Evolutionary conservation across 2,797 vertebrate species (phyloP).

Genomic region (Sebastes oblongus): DNA sequence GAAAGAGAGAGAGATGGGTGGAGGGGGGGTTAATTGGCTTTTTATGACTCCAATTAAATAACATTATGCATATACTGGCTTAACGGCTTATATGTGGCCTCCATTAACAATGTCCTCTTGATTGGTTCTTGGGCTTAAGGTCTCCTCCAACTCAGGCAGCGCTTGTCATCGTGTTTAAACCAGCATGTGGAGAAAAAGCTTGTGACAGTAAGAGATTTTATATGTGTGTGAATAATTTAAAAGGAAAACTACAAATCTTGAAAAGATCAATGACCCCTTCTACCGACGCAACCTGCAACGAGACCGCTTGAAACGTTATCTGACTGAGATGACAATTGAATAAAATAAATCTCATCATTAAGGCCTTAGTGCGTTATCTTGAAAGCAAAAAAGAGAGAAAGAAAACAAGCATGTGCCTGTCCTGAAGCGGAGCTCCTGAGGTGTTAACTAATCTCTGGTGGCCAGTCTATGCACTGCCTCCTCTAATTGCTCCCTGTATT

Average conservation of each 20-base stretch:
- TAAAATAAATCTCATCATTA: slow-evolving; percentile 79
- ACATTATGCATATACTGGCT: slow-evolving; percentile 88
- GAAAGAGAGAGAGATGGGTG: slow-evolving; percentile 28
- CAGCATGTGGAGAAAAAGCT: slow-evolving; percentile 56
- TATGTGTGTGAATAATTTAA: slow-evolving; percentile 66
- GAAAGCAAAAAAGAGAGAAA: slow-evolving; percentile 75
- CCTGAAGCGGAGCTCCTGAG: slow-evolving; percentile 87
- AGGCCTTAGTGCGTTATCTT: slow-evolving; percentile 75
- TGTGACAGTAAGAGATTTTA: slow-evolving; percentile 57
- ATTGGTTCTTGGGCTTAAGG: slow-evolving; percentile 86
- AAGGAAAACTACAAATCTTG: slow-evolving; percentile 57
- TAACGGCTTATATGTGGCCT: slow-evolving; percentile 87
- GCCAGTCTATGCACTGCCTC: slow-evolving; percentile 89
- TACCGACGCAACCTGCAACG: slow-evolving; percentile 42
- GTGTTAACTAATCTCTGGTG: slow-evolving; percentile 91
- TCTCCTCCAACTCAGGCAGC: slow-evolving; percentile 75
- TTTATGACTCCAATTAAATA: slow-evolving; percentile 90
- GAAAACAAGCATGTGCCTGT: slow-evolving; percentile 85
- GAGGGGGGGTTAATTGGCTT: slow-evolving; percentile 84
- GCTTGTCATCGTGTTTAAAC: slow-evolving; percentile 73
- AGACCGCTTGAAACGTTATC: slow-evolving; percentile 42
- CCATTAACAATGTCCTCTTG: slow-evolving; percentile 87
- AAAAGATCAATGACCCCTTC: slow-evolving; percentile 60
- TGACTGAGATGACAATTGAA: slow-evolving; percentile 70
- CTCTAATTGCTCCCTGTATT: slow-evolving; percentile 93